Base-by-base conservation (phyloP, 2,888 invertebrate genomes). In the Corbicula japonica region DNA sequence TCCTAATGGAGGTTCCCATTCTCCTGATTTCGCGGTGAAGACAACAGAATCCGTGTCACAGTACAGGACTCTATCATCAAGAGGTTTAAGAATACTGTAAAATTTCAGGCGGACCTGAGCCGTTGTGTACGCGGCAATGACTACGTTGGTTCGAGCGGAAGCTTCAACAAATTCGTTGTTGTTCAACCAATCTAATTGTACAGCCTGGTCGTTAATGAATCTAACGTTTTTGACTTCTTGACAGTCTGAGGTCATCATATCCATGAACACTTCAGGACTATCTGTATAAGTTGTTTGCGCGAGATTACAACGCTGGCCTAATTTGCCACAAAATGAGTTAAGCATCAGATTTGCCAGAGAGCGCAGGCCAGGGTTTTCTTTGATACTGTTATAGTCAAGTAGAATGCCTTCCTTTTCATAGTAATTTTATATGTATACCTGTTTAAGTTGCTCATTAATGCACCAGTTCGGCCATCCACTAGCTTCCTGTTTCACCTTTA, bases 191-290 rank as follows among this genome's bases (percentile, higher is more conserved):
- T 54, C 54, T 54, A 23, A 21, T 23, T 6, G 54, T 23, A 54
- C 54, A 28, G 8, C 54, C 54, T 54, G 54, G 54, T 54, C 54
- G 28, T 54, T 54, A 28, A 54, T 26, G 26, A 54, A 54, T 5
- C 54, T 8, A 54, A 54, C 4, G 54, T 54, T 10, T 54, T 54
- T 23, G 23, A 54, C 54, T 23, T 54, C 26, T 54, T 6, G 26
- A 18, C 30, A 15, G 30, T 54, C 23, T 18, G 4, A 21, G 5
- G 54, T 54, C 54, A 54, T 54, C 26, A 54, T 21, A 23, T 23
- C 23, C 54, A 70, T 41, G 34, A 34, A 70, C 26, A 35, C n/a
- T n/a, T 8, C 32, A 4, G 60, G 46, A 32, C 61, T 21, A 12
- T 35, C 21, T 1, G 54, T 38, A 50, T 34, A 61, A 8, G 61